Percentiles rank a stretch among this genome's conserved stretches.
Conservation (phyloP, 2,113 vertebrate genomes). For the Dolichallabes microphthalmus region DNA sequence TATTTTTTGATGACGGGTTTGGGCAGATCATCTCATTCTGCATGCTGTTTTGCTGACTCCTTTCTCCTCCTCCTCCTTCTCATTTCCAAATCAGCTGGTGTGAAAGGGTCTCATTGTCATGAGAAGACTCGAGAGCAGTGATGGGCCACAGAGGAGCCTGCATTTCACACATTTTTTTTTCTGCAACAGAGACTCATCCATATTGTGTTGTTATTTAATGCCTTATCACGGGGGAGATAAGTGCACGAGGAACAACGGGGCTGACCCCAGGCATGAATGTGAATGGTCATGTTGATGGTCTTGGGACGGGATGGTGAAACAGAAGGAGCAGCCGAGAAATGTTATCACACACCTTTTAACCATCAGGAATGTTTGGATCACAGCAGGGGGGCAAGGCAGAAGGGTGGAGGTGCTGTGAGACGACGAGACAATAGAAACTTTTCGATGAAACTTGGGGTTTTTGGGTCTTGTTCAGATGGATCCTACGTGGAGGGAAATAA, state of each 20-base stretch:
- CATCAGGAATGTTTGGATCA: conserved; percentile 34
- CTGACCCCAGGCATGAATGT: conserved; percentile 41
- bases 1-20: conserved; percentile 44
- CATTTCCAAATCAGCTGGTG: conserved; percentile 23
- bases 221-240: conserved; percentile 37
- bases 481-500: background rate
- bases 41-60: conserved; percentile 29
- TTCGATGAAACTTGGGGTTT: background rate
- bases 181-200: background rate
- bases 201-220: conserved; percentile 34
- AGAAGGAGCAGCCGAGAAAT: conserved; percentile 38
- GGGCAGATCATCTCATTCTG: conserved; percentile 49
- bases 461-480: background rate
- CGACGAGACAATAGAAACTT: background rate
- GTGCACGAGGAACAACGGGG: background rate
- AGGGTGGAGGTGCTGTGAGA: conserved; percentile 22
- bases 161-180: conserved; percentile 54
- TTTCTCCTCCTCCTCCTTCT: background rate
- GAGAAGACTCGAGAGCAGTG: conserved; percentile 53
- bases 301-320: conserved; percentile 41
- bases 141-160: conserved; percentile 58
- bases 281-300: conserved; percentile 48
- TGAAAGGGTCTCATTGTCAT: conserved; percentile 63
- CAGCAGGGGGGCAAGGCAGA: conserved; percentile 16
- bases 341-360: conserved; percentile 40